These are phyloP conservation scores for Drosophila austrosaltans DNA, from an alignment of 2,888 invertebrate species.

Conservation along the genomic window DNA sequence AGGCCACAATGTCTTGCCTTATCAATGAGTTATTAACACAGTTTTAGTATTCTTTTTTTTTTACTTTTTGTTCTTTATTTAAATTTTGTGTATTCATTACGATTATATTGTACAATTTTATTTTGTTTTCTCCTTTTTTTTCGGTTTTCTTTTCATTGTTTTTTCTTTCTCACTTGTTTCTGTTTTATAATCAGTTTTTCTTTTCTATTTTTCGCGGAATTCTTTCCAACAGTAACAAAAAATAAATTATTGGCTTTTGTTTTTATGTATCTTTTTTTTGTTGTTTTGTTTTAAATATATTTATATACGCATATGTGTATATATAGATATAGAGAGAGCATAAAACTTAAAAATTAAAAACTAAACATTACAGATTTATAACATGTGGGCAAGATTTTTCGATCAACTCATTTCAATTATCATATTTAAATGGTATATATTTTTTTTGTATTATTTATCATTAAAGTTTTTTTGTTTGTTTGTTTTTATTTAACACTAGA, in stretches of 20 bases:
- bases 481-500: slow-evolving; percentile 58
- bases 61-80: slow-evolving; percentile 76
- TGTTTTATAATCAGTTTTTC: slow-evolving; percentile 56
- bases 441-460: slow-evolving; percentile 38
- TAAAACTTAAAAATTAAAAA: slow-evolving; percentile 67
- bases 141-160: slow-evolving; percentile 36
- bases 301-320: slow-evolving; percentile 35
- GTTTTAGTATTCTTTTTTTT: neutral
- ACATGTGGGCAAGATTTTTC: slow-evolving; percentile 75
- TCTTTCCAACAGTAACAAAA: slow-evolving; percentile 77
- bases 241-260: slow-evolving; percentile 77
- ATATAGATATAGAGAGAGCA: slow-evolving; percentile 66
- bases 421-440: slow-evolving; percentile 27
- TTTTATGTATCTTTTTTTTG: slow-evolving; percentile 6
- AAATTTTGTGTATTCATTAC: slow-evolving; percentile 78
- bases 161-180: slow-evolving; percentile 48
- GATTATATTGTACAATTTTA: slow-evolving; percentile 76
- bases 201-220: slow-evolving; percentile 78
- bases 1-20: neutral
- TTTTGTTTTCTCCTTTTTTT: slow-evolving; percentile 32
- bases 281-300: slow-evolving; percentile 28
- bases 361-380: slow-evolving; percentile 72
- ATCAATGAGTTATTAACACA: neutral
- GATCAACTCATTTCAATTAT: slow-evolving; percentile 61
- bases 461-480: slow-evolving; percentile 18